Evolutionary conservation across 2,113 vertebrate species (phyloP).

Genomic region (Macaca nemestrina): DNA sequence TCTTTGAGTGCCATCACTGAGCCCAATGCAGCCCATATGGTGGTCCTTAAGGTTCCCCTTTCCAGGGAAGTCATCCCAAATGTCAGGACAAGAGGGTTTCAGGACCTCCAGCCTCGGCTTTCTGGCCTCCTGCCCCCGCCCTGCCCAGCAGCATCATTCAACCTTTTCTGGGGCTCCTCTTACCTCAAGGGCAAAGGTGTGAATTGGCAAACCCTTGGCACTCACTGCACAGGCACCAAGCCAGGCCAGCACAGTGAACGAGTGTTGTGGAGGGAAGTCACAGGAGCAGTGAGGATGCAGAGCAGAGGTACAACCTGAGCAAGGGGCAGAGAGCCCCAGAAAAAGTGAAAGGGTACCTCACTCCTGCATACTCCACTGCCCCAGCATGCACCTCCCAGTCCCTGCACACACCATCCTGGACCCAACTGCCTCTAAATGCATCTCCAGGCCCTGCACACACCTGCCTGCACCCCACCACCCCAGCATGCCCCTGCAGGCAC

Average conservation of each 20-base stretch:
- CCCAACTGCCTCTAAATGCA: too few species aligned
- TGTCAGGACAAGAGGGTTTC: neutral
- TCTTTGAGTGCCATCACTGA: neutral
- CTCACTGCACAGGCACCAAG: too few species aligned
- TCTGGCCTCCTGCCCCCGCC: neutral
- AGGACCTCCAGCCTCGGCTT: neutral
- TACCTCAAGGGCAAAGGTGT: neutral
- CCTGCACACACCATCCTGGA: too few species aligned
- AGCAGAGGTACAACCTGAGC: neutral
- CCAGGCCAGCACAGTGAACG: neutral
- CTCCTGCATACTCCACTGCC: neutral
- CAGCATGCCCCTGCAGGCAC: too few species aligned
- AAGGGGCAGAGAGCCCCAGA: neutral
- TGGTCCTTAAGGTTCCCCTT: neutral
- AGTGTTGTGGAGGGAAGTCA: neutral
- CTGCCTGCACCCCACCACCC: too few species aligned
- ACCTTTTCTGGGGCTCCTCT: neutral
- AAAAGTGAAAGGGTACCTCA: neutral
- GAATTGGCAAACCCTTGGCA: neutral
- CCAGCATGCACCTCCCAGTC: neutral
- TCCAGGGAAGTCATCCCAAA: neutral
- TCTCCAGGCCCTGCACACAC: too few species aligned
- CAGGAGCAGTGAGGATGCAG: neutral
- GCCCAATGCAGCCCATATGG: too few species aligned
- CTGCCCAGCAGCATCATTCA: neutral